Evolutionary conservation across 2,797 vertebrate genomes (phyloP), one percentile per base, ranked within the genome.

Genomic region (Ctenopoma kingsleyae): DNA sequence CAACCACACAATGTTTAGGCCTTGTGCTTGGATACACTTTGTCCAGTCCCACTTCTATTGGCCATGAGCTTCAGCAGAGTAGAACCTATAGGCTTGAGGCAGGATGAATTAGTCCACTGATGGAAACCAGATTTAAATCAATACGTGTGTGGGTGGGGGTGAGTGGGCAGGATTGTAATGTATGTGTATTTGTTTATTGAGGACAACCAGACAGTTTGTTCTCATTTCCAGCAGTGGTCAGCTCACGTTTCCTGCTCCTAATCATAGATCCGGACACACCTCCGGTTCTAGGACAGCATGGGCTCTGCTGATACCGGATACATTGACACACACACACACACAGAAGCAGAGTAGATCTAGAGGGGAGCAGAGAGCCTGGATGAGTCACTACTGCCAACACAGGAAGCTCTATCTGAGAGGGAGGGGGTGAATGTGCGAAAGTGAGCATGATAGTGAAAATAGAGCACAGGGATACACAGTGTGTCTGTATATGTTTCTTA

Each of bases 321-420:
- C 71, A 78, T 27, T 60, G 71, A 67, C 30, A 43, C 67, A 57
- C 55, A 54, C 3, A 1, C 62, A 55, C 54, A 49, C 49, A 62
- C 49, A 55, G 55, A 53, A 71, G 68, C 74, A 61, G 58, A 80
- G 65, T 54, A 61, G 76, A 91, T 78, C 71, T 71, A 82, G 78
- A 83, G 83, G 77, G 66, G 65, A 89, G 87, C 81, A 83, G 80
- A 85, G 88, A 92, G 91, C 83, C 85, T 82, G 92, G 84, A 90
- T 94, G 90, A 95, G 91, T 94, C 92, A 94, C 92, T 91, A 81
- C 84, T 91, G 87, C 92, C 92, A 90, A 89, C 89, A 92, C 87
- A 92, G 89, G 89, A 91, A 89, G 90, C 90, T 81, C 47, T 72
- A 67, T 77, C 80, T 74, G 82, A 71, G 82, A 76, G 86, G 78